phyloP scores from a whole-genome alignment of 2,888 invertebrate species.

The Amorpha juglandis region DNA sequence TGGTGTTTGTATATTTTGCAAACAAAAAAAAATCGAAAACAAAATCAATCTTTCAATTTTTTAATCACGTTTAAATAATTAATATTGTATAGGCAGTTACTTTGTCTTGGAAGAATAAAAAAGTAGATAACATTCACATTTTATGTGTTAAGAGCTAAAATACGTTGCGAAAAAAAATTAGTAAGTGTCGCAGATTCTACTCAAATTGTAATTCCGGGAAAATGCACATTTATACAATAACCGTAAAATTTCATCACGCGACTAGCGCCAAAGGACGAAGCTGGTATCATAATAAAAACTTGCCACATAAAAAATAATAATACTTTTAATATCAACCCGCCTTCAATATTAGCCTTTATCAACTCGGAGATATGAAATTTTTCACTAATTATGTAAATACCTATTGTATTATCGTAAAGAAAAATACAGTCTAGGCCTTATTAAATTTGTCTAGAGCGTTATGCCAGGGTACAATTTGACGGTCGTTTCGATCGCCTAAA shows the following conservation, averaged over 20 bases:
- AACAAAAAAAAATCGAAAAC: too few species aligned
- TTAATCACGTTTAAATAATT: too few species aligned
- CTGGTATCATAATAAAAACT: neutral
- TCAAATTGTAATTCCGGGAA: neutral
- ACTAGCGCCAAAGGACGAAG: neutral
- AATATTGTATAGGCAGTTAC: too few species aligned
- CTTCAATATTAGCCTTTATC: neutral
- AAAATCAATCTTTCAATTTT: too few species aligned
- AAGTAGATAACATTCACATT: too few species aligned
- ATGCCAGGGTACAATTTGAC: constrained; percentile 1
- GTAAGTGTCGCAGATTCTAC: neutral
- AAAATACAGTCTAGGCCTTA: constrained; percentile 37
- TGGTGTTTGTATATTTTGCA: too few species aligned
- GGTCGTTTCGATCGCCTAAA: constrained; percentile 3
- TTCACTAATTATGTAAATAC: constrained; percentile 11
- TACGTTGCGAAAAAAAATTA: neutral
- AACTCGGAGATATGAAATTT: neutral
- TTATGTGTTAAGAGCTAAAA: too few species aligned
- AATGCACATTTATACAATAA: neutral
- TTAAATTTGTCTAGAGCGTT: constrained; percentile 33
- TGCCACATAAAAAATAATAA: neutral
- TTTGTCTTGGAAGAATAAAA: too few species aligned
- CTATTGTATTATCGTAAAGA: constrained; percentile 25
- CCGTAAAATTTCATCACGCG: neutral
- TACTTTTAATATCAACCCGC: constrained; percentile 1